These are phyloP conservation scores for Clytia hemisphaerica DNA, from an alignment of 30 jellyfish, hydroid and myxozoan species.

Conservation along the genomic window DNA sequence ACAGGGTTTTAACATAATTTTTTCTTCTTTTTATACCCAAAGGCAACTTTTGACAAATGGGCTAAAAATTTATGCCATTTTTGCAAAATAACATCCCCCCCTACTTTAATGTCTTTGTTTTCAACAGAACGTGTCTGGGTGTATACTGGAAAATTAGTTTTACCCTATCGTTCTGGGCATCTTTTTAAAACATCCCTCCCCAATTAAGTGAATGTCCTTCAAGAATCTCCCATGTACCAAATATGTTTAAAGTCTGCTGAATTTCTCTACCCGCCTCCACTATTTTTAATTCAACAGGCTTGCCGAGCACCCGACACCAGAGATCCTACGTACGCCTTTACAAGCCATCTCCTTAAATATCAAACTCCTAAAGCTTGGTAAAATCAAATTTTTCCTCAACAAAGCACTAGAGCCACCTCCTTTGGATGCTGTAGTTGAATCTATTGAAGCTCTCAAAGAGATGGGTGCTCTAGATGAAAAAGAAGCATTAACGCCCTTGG, in stretches of 20 bases:
- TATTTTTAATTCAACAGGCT: conserved; percentile 29
- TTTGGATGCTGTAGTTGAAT: conserved; percentile 89
- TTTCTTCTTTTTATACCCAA: too few species aligned
- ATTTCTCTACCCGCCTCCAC: not conserved
- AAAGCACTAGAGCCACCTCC: conserved; percentile 97
- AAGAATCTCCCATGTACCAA: too few species aligned
- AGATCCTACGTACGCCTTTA: conserved; percentile 87
- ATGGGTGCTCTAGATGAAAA: conserved; percentile 86
- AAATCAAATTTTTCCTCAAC: conserved; percentile 58
- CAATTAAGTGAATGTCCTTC: too few species aligned
- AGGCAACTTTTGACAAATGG: too few species aligned
- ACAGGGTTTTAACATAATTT: too few species aligned
- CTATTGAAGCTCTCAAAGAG: conserved; percentile 71
- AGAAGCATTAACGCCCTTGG: conserved; percentile 82
- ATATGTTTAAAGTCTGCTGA: not conserved
- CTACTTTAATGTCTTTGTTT: too few species aligned
- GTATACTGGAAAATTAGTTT: too few species aligned
- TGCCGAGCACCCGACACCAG: conserved; percentile 96
- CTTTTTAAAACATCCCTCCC: not conserved
- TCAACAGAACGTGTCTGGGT: too few species aligned
- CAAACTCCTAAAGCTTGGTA: conserved; percentile 76
- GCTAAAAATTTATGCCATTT: too few species aligned
- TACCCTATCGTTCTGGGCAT: not conserved
- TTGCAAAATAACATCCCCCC: too few species aligned
- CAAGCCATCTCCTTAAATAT: conserved; percentile 70